Conservation (phyloP, 2,888 invertebrate genomes). For the Hypomecis punctinalis region DNA sequence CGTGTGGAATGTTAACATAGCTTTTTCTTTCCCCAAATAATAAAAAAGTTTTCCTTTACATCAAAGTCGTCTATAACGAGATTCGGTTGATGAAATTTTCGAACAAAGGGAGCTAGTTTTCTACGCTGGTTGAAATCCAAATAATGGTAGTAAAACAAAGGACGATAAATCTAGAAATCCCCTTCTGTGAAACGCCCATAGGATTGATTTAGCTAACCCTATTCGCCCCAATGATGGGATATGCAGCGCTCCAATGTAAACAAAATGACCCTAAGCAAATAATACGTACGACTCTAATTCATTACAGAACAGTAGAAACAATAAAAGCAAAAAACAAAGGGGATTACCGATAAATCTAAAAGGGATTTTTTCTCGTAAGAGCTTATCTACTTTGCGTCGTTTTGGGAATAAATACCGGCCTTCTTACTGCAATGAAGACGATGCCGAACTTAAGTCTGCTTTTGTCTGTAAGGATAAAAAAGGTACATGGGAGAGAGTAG, state of each 20-base stretch:
- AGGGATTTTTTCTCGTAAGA: conserved; percentile 71
- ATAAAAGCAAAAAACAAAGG: conserved; percentile 75
- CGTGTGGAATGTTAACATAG: conserved; percentile 71
- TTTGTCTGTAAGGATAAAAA: conserved; percentile 77
- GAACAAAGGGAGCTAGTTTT: conserved; percentile 55
- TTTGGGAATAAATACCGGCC: conserved; percentile 73
- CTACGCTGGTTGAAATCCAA: conserved; percentile 48
- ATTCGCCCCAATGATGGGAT: conserved; percentile 63
- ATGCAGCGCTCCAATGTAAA: conserved; percentile 72
- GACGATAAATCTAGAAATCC: conserved; percentile 72
- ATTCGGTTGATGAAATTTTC: conserved; percentile 56
- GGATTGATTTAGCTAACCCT: conserved; percentile 73
- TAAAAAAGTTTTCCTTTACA: conserved; percentile 63
- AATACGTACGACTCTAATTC: conserved; percentile 69
- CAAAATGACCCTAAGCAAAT: conserved; percentile 75
- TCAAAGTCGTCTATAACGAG: conserved; percentile 69
- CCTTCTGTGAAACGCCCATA: conserved; percentile 67
- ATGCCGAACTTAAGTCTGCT: conserved; percentile 68
- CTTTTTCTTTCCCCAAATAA: conserved; percentile 53
- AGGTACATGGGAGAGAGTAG: conserved; percentile 64
- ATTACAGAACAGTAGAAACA: conserved; percentile 73
- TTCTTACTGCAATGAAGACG: conserved; percentile 71
- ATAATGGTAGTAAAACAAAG: conserved; percentile 59
- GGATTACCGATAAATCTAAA: conserved; percentile 77
- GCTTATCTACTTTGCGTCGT: conserved; percentile 77